phyloP scores from a whole-genome alignment of 1,140 invertebrate species.

The Drosophila albomicans region DNA sequence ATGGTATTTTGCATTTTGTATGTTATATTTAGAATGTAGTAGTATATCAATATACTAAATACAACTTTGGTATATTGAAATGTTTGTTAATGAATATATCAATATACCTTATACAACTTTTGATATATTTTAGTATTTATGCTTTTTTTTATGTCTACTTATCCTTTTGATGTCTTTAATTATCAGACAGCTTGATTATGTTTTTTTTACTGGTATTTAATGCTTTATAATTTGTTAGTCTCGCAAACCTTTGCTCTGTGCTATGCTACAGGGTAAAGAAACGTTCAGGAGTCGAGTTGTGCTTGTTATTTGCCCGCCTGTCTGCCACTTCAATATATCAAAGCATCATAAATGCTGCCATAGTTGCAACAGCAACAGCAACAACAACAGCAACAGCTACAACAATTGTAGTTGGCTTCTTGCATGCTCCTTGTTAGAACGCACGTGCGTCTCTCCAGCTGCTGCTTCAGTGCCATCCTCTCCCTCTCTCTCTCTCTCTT shows the following conservation, averaged over 20 bases:
- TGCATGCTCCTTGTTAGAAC: conserved; percentile 41
- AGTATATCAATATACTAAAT: too few species aligned
- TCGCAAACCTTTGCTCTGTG: neutral
- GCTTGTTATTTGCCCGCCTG: conserved; percentile 33
- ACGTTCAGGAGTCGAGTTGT: conserved; percentile 15
- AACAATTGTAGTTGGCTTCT: conserved; percentile 17
- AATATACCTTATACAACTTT: too few species aligned
- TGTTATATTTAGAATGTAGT: too few species aligned
- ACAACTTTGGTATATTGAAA: too few species aligned
- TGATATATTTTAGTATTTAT: too few species aligned
- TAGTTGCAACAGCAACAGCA: conserved; percentile 40
- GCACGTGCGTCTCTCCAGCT: conserved; percentile 55
- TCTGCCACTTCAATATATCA: conserved; percentile 75
- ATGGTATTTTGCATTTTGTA: too few species aligned
- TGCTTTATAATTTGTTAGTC: too few species aligned
- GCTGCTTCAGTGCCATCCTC: neutral
- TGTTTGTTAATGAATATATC: too few species aligned
- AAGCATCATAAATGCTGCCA: conserved; percentile 77
- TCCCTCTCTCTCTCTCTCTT: neutral
- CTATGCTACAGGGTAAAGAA: neutral
- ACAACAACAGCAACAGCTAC: conserved; percentile 21
- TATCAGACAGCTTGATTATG: too few species aligned
- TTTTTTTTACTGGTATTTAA: too few species aligned
- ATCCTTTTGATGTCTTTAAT: too few species aligned
- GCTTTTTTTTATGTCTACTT: too few species aligned